phyloP scores from a whole-genome alignment of 2,888 invertebrate genomes.

The Phymatocera aterrima region DNA sequence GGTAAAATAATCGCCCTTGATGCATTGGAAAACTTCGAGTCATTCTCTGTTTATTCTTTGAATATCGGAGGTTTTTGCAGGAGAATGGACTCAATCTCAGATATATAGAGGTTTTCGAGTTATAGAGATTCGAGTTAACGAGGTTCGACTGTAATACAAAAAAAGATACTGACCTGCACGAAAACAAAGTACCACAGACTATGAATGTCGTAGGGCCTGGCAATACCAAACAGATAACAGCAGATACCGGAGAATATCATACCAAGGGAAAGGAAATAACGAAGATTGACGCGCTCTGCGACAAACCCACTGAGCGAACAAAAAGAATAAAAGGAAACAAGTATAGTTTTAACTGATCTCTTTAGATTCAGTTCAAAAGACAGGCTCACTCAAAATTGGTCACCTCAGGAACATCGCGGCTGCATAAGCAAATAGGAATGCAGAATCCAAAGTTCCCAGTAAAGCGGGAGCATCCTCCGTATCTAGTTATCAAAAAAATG shows the following conservation, averaged over 20 bases:
- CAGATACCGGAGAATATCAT: slow-evolving; percentile 93
- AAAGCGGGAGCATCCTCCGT: slow-evolving; percentile 84
- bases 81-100: too few relatives aligned
- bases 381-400: slow-evolving; percentile 49
- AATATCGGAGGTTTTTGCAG: too few relatives aligned
- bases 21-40: too few relatives aligned
- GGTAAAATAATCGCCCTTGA: too few relatives aligned
- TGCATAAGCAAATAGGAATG: slow-evolving; percentile 95
- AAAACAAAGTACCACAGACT: slow-evolving; percentile 87
- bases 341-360: slow-evolving; percentile 1
- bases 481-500: slow-evolving; percentile 76
- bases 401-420: slow-evolving; percentile 91
- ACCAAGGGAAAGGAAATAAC: slow-evolving; percentile 93
- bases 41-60: too few relatives aligned
- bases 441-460: slow-evolving; percentile 92
- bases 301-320: slow-evolving; percentile 84
- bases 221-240: slow-evolving; percentile 93
- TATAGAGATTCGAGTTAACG: too few relatives aligned
- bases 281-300: slow-evolving; percentile 92
- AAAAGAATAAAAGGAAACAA: slow-evolving; percentile 52
- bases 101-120: too few relatives aligned
- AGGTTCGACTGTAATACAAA: slow-evolving; percentile 1
- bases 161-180: slow-evolving; percentile 82
- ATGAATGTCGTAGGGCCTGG: slow-evolving; percentile 88
- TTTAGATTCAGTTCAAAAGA: slow-evolving; percentile 16